Evolutionary conservation across 2,113 vertebrate species (phyloP).

Genomic region (Onychostruthus taczanowskii): DNA sequence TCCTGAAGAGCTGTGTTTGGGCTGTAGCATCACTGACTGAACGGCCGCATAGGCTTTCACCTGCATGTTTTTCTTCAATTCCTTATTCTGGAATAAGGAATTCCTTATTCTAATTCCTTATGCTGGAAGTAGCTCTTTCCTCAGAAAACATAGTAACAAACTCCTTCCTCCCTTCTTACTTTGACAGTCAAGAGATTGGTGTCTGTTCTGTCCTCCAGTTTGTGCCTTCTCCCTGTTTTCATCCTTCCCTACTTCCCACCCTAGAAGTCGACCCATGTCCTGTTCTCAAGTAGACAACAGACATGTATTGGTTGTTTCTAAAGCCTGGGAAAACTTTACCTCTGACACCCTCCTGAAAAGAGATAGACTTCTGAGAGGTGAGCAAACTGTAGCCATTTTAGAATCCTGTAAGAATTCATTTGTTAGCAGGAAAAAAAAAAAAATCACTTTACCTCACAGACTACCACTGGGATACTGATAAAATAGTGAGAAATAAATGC

Average conservation of each 20-base stretch:
- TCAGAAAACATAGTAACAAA: not conserved
- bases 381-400: not conserved
- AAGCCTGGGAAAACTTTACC: not conserved
- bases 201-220: not conserved
- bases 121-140: not conserved
- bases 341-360: not conserved
- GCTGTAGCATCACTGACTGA: not conserved
- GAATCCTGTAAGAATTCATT: not conserved
- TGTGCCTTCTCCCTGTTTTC: not conserved
- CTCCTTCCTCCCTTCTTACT: not conserved
- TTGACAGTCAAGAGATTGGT: not conserved
- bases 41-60: not conserved
- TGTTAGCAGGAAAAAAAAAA: not conserved
- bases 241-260: not conserved
- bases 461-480: not conserved
- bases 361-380: not conserved
- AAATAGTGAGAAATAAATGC: slow-evolving; percentile 10
- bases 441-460: not conserved
- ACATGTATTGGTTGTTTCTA: not conserved
- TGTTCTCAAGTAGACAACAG: not conserved
- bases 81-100: not conserved
- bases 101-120: not conserved
- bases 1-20: not conserved
- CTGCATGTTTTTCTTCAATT: not conserved
- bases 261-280: not conserved